Percentiles rank a stretch among this genome's conserved stretches.
Evolutionary conservation across 1,140 invertebrate genomes (phyloP).

Genomic region (Aphaenogaster rudis): DNA sequence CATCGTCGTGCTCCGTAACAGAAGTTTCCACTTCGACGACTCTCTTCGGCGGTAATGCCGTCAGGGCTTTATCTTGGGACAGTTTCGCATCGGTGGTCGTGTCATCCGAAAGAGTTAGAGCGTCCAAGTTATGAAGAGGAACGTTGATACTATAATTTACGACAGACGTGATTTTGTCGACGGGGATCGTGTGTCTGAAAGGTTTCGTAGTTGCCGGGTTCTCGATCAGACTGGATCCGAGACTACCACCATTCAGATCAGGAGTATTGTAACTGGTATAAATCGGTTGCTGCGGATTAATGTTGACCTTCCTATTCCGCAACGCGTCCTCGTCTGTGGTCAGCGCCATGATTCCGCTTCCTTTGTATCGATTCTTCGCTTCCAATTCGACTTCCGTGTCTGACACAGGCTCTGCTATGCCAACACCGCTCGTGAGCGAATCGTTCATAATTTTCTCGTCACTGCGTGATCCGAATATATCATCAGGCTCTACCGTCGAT

Average conservation of each 20-base stretch:
- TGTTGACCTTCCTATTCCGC: constrained; percentile 66
- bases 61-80: background rate
- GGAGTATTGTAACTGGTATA: constrained; percentile 91
- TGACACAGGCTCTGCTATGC: constrained; percentile 82
- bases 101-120: background rate
- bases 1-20: constrained; percentile 65
- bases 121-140: background rate
- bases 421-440: constrained; percentile 76
- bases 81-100: background rate
- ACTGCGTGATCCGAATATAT: background rate
- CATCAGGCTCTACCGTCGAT: background rate
- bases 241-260: constrained; percentile 85
- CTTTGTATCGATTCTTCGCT: constrained; percentile 78
- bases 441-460: constrained; percentile 57
- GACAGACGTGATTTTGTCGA: constrained; percentile 89
- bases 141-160: background rate
- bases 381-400: constrained; percentile 83
- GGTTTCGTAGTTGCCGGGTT: constrained; percentile 82
- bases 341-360: constrained; percentile 72
- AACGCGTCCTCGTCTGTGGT: constrained; percentile 60
- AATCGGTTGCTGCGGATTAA: constrained; percentile 83
- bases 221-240: constrained; percentile 81
- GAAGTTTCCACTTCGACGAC: constrained; percentile 77
- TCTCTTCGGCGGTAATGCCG: constrained; percentile 59
- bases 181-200: constrained; percentile 89